Base-by-base conservation (phyloP, 2,113 vertebrate genomes). In the Cariama cristata region DNA sequence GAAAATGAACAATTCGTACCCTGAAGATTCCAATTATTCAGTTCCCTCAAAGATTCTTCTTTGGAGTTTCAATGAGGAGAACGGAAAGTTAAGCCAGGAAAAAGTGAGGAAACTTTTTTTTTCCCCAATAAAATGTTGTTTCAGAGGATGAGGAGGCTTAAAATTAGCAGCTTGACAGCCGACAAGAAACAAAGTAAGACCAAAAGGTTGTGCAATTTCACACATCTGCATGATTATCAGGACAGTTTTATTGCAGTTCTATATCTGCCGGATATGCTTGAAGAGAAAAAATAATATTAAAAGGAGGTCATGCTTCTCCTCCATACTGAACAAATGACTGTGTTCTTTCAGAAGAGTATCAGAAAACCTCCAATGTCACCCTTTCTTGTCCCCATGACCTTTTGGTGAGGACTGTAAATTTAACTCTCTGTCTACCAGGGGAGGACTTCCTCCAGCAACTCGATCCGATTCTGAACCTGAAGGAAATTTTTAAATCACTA, bases 1-100 rank as follows among this genome's bases (percentile, higher is more conserved):
- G 95, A 88, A 94, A 96, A 97, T 97, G 97, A 98, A 98, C 98
- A 98, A 98, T 98, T 90, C 20, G 4, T 83, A 95, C 93, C 92
- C 94, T 90, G 92, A 98, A 97, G 95, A 96, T 97, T 96, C 84
- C 92, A 97, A 97, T 97, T 97, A 93, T 89, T 79, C 1, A 0
- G 67, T 77, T 92, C 63, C 55, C 69, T 97, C 90, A 95, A 75
- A 96, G 75, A 85, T 72, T 93, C 27, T 4, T 80, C 71, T 85
- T 91, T 55, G 40, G 88, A 88, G 92, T 86, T 91, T 63, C 95
- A 96, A 79, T 79, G 63, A 92, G 19, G 40, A 83, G 58, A 86
- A 88, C 14, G 63, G 69, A 95, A 96, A 96, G 58, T 24, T 19
- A 93, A 83, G 32, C 24, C n/a, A 76, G 83, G 35, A 87, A 68